Base-by-base conservation (phyloP, 1,140 invertebrate species). In the Triops cancriformis region DNA sequence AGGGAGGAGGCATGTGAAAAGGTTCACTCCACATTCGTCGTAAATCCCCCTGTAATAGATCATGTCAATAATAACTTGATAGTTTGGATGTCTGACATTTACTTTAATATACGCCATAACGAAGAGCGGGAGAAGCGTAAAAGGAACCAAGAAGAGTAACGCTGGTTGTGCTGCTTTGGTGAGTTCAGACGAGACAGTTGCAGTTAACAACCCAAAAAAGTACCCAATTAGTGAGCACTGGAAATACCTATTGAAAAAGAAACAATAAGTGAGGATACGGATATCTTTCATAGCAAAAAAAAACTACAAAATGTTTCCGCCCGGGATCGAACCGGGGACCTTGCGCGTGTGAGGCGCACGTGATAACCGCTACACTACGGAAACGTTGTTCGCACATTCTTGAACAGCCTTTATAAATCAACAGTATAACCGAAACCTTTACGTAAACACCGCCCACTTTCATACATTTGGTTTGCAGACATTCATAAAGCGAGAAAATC, bases 81-180 rank as follows among this genome's bases (percentile, higher is more conserved):
- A 41, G 41, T 26, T 43, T 43, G 73, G 51, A n/a, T n/a, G n/a
- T n/a, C n/a, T n/a, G 77, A 76, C 73, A 75, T 12, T 64, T 87
- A 96, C 96, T 90, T 98, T 98, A 73, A 98, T 87, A 86, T 98
- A 98, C 79, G 97, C 96, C 96, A 98, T 98, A 73, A 95, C 95
- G 72, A 98, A 88, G 75, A 98, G 88, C 76, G 97, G 96, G 84
- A 98, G 88, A 82, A 98, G 89, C 82, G 96, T 98, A 86, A 98
- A 98, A 82, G 96, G 96, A 82, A 98, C 97, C 80, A 98, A 90
- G 87, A 98, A 98, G 31, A 98, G 88, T 81, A 98, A 89, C 76
- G 97, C 97, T 78, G 97, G 97, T 86, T 98, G 97, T 73, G 97
- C 96, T 80, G 96, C 96, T 89, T 97, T 97, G 87, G 98, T 98